Evolutionary conservation across 2,888 invertebrate species (phyloP).

Genomic region (Leptogaster cylindrica): DNA sequence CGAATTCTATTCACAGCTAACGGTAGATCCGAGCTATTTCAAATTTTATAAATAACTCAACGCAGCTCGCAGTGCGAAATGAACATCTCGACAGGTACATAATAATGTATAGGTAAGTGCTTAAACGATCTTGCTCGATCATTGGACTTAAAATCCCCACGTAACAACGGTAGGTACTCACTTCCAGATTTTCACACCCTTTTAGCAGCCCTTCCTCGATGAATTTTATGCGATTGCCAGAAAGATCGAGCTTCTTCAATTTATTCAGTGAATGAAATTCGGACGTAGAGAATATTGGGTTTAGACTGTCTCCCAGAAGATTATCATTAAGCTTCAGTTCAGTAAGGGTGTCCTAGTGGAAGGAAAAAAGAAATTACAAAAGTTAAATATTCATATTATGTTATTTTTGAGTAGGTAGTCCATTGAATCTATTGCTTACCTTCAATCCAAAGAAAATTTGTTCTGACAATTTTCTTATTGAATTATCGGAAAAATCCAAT

Average conservation of each 20-base stretch:
- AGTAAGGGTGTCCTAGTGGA: conserved; percentile 67
- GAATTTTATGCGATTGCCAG: conserved; percentile 80
- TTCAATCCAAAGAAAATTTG: conserved; percentile 72
- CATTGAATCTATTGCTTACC: conserved; percentile 43
- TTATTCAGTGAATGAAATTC: conserved; percentile 80
- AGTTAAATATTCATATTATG: background rate
- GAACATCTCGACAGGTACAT: background rate
- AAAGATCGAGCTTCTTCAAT: conserved; percentile 77
- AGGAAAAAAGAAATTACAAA: conserved; percentile 11
- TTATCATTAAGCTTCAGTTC: conserved; percentile 79
- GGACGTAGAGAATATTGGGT: conserved; percentile 87
- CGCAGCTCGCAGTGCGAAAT: no score
- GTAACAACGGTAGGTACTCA: no score
- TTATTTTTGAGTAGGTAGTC: background rate
- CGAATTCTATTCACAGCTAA: no score
- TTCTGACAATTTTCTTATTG: conserved; percentile 79
- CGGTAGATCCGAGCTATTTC: no score
- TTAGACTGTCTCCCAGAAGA: conserved; percentile 85
- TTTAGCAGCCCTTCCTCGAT: conserved; percentile 86
- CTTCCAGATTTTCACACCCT: conserved; percentile 79
- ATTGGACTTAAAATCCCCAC: no score
- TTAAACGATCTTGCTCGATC: no score
- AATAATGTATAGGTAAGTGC: background rate
- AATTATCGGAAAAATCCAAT: conserved; percentile 83
- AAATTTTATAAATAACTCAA: no score